These are phyloP conservation scores for Pecten maximus DNA, from an alignment of 2,888 invertebrate species.

Conservation along the genomic window DNA sequence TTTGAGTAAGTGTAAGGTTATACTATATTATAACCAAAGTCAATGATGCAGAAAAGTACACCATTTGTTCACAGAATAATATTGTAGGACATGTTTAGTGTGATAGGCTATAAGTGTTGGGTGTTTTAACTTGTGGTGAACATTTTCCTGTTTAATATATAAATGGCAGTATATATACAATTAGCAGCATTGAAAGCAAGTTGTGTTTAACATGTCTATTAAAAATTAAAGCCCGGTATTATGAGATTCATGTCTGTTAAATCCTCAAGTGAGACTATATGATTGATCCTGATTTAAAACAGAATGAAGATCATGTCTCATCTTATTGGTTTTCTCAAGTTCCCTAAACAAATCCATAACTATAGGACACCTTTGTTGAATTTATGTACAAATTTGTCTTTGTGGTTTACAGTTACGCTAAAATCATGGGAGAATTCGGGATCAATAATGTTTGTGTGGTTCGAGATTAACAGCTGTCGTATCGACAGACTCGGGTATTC, in stretches of 20 bases:
- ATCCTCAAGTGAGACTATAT: not conserved
- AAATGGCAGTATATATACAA: not conserved
- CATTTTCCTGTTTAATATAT: not conserved
- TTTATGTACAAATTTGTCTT: slow-evolving; percentile 21
- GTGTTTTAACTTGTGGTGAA: not conserved
- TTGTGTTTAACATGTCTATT: not conserved
- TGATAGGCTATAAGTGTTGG: no score
- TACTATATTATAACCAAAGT: no score
- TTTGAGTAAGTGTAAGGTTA: no score
- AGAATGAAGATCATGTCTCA: not conserved
- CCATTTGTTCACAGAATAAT: no score
- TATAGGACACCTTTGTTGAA: slow-evolving; percentile 17
- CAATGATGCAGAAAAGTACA: no score
- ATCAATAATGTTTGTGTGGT: slow-evolving; percentile 13
- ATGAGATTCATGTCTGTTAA: not conserved
- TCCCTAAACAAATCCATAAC: not conserved
- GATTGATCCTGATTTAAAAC: not conserved
- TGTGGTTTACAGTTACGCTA: not conserved
- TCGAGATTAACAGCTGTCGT: slow-evolving; percentile 25
- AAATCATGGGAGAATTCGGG: slow-evolving; percentile 1
- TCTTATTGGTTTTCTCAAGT: not conserved
- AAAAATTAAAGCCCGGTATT: not conserved
- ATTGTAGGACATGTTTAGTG: no score
- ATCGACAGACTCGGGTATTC: not conserved
- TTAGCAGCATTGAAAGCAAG: not conserved